These are phyloP conservation scores for Isichthys henryi DNA, from an alignment of 2,113 vertebrate species.

Conservation along the genomic window DNA sequence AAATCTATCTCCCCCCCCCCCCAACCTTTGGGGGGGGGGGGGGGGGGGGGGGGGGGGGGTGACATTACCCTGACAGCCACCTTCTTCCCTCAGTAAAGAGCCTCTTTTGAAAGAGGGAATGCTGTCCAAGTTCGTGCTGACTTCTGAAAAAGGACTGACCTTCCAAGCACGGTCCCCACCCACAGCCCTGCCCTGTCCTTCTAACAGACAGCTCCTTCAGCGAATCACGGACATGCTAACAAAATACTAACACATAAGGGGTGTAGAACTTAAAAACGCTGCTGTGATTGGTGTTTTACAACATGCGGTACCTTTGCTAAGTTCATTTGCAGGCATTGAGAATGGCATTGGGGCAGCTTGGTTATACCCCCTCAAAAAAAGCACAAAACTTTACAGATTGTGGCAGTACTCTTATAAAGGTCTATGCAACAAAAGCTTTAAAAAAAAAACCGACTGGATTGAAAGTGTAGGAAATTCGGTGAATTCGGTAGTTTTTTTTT, in stretches of 20 bases:
- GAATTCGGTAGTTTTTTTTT: slow-evolving; percentile 31
- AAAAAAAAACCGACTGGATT: not conserved
- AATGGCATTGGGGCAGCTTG: not conserved
- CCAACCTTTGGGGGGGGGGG: too few species aligned
- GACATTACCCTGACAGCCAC: not conserved
- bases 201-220: not conserved
- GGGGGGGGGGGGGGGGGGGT: not conserved
- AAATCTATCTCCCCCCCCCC: too few species aligned
- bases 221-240: not conserved
- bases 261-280: not conserved
- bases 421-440: not conserved
- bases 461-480: not conserved
- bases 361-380: not conserved
- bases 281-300: not conserved
- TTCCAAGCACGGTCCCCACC: not conserved
- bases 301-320: not conserved
- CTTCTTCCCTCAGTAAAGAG: slow-evolving; percentile 20
- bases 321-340: not conserved
- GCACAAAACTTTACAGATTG: not conserved
- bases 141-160: slow-evolving; percentile 36
- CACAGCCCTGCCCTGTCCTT: not conserved
- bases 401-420: not conserved
- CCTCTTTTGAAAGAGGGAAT: slow-evolving; percentile 40
- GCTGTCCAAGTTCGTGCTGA: slow-evolving; percentile 54
- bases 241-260: not conserved